Conservation (phyloP, 2,888 invertebrate species). For the Saturnia japonica region DNA sequence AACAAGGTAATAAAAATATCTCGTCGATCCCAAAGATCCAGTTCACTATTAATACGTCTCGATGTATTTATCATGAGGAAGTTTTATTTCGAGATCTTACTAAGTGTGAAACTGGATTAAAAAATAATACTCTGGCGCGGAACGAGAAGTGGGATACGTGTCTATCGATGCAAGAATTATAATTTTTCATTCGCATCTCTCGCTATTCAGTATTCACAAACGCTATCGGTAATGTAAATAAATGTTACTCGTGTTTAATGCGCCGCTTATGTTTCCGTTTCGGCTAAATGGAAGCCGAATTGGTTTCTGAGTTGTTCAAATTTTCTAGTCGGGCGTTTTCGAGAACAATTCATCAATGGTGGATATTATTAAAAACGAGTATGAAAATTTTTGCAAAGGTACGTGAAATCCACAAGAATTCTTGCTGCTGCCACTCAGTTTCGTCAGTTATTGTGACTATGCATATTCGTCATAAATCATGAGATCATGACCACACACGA, state of each 20-base stretch:
- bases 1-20: conserved; percentile 37
- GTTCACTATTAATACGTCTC: conserved; percentile 38
- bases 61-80: conserved; percentile 44
- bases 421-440: too few relatives aligned
- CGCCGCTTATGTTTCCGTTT: background rate
- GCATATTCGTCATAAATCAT: too few relatives aligned
- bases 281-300: background rate
- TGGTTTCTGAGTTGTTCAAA: background rate
- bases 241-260: background rate
- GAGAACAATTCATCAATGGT: background rate
- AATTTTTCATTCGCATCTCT: conserved; percentile 12
- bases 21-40: conserved; percentile 38
- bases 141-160: conserved; percentile 24
- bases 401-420: too few relatives aligned
- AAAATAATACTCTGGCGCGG: conserved; percentile 34
- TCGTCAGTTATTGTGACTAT: too few relatives aligned
- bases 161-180: conserved; percentile 10
- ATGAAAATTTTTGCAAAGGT: too few relatives aligned
- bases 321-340: background rate
- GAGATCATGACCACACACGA: too few relatives aligned
- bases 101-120: conserved; percentile 41
- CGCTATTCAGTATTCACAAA: too few relatives aligned
- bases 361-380: background rate
- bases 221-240: conserved; percentile 2
- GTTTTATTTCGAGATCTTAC: conserved; percentile 46